A percentile compares a stretch with the other conserved stretches of the same genome.
phyloP scores from a whole-genome alignment of 2,888 invertebrate genomes.

The Orgyia antiqua region DNA sequence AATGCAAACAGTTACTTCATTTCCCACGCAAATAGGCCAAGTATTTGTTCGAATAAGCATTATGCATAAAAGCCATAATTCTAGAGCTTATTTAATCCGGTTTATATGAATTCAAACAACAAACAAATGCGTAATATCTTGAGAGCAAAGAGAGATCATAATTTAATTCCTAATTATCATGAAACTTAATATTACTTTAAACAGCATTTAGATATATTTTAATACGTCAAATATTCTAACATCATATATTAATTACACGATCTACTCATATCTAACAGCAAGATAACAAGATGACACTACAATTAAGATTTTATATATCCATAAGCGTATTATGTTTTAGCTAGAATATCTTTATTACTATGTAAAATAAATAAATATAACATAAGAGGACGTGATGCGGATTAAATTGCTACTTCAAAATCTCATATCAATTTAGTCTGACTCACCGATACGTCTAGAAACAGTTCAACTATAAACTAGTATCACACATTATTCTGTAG shows the following conservation, averaged over 20 bases:
- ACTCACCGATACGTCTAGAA: constrained; percentile 22
- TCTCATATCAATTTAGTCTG: constrained; percentile 21
- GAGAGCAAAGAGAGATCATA: constrained; percentile 50
- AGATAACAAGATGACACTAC: constrained; percentile 25
- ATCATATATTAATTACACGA: constrained; percentile 20
- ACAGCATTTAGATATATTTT: neutral
- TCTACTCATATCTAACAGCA: constrained; percentile 20
- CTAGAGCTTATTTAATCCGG: no score
- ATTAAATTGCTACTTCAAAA: constrained; percentile 20
- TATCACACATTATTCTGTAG: constrained; percentile 62
- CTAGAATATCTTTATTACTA: constrained; percentile 23
- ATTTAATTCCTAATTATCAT: constrained; percentile 28
- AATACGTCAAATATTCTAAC: constrained; percentile 14
- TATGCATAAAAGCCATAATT: no score
- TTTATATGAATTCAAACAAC: no score
- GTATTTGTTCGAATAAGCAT: no score
- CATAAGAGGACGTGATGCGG: constrained; percentile 19
- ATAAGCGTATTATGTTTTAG: constrained; percentile 52
- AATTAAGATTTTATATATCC: constrained; percentile 25
- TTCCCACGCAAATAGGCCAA: no score
- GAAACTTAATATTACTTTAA: constrained; percentile 22
- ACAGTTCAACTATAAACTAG: constrained; percentile 48
- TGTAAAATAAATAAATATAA: constrained; percentile 32
- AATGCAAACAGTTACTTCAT: no score
- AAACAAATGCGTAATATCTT: constrained; percentile 34